Evolutionary conservation across 2,888 invertebrate genomes (phyloP).

Genomic region (Eubasilissa splendida): DNA sequence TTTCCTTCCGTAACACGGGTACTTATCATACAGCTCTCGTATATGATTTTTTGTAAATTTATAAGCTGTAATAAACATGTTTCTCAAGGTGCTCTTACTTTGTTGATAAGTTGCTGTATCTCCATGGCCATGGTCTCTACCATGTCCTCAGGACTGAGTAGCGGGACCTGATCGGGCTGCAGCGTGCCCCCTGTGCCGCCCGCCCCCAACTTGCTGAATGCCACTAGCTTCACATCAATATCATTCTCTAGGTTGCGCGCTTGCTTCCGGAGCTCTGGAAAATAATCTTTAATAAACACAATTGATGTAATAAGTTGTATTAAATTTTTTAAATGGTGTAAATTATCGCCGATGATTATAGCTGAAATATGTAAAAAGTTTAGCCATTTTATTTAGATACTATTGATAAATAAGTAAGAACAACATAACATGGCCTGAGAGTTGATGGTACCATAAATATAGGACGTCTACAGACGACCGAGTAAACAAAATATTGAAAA

Average conservation of each 20-base stretch:
- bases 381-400: neutral
- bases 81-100: conserved; percentile 69
- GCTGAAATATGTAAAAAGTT: neutral
- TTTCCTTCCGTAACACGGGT: too few relatives aligned
- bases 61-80: neutral
- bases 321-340: neutral
- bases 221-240: conserved; percentile 95
- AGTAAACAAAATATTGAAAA: too few relatives aligned
- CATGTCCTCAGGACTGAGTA: conserved; percentile 91
- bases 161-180: conserved; percentile 83
- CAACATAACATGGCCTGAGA: neutral
- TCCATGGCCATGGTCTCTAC: conserved; percentile 95
- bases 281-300: conserved; percentile 27
- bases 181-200: conserved; percentile 69
- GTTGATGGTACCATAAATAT: neutral
- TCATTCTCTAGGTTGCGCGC: conserved; percentile 96
- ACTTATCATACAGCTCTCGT: too few relatives aligned
- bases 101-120: conserved; percentile 88
- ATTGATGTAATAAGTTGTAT: neutral
- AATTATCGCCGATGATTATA: neutral
- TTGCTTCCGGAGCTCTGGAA: conserved; percentile 90
- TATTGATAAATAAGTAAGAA: neutral
- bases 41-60: too few relatives aligned
- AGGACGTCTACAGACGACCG: too few relatives aligned
- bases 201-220: conserved; percentile 94